Conservation (phyloP, 2,888 invertebrate genomes). For the Euplexia lucipara region DNA sequence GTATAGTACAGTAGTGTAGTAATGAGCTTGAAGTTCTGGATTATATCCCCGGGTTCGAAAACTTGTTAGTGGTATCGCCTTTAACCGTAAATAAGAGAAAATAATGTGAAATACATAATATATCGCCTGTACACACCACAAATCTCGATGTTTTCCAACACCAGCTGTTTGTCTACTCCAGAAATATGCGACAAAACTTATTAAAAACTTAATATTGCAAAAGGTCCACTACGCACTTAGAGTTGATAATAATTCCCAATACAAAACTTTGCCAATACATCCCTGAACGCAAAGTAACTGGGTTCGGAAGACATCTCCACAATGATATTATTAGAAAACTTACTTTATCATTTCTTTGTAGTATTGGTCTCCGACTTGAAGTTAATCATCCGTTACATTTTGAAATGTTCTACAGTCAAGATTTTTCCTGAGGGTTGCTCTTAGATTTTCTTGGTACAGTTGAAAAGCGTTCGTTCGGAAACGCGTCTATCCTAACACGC, state of each 20-base stretch:
- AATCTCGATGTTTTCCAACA: neutral
- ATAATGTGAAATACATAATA: neutral
- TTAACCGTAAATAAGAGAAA: neutral
- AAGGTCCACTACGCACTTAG: neutral
- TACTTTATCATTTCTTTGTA: constrained; percentile 18
- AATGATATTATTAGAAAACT: constrained; percentile 31
- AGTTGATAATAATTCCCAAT: constrained; percentile 2
- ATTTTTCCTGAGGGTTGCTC: constrained; percentile 6
- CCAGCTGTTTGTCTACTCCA: neutral
- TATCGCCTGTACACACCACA: neutral
- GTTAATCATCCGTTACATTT: constrained; percentile 11
- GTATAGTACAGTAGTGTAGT: too few relatives aligned
- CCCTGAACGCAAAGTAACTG: constrained; percentile 11
- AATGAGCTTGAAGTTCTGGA: too few relatives aligned
- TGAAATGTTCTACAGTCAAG: neutral
- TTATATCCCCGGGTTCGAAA: too few relatives aligned
- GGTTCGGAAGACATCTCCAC: constrained; percentile 16
- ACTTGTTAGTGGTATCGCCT: too few relatives aligned
- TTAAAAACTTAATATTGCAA: neutral
- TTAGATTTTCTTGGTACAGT: constrained; percentile 8
- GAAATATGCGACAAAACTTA: neutral
- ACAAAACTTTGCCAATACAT: constrained; percentile 41
- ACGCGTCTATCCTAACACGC: constrained; percentile 15
- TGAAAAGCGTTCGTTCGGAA: constrained; percentile 34
- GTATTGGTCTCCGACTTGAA: constrained; percentile 17